Conservation (phyloP, 2,113 vertebrate genomes). For the Pongo abelii region DNA sequence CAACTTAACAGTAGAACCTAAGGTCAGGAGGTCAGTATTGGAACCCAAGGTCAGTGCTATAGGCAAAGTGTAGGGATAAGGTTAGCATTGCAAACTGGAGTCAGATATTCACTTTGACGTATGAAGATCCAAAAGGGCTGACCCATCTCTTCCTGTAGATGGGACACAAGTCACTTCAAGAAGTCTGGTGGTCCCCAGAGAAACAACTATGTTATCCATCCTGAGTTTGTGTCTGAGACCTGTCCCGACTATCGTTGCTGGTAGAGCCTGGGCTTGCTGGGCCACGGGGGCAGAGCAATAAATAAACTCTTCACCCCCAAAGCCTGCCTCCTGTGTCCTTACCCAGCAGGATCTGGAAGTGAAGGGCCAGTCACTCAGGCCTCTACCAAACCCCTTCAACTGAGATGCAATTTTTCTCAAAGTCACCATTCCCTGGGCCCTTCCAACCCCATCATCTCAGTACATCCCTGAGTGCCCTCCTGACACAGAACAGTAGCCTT, state of each 20-base stretch:
- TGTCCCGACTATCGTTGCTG: not conserved
- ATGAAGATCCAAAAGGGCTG: not conserved
- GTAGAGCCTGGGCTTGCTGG: constrained; percentile 49
- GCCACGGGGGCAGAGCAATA: constrained; percentile 40
- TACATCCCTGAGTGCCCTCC: not conserved
- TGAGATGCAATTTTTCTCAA: not conserved
- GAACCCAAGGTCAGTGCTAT: not conserved
- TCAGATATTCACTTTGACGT: not conserved
- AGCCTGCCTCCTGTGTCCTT: not conserved
- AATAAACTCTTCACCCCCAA: constrained; percentile 61
- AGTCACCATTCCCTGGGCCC: not conserved
- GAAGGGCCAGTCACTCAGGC: not conserved
- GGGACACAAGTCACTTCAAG: constrained; percentile 80
- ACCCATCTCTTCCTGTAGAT: constrained; percentile 71
- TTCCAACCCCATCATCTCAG: not conserved
- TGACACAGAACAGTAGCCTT: not conserved
- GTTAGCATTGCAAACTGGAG: not conserved
- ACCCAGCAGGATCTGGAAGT: not conserved
- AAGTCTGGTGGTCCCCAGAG: constrained; percentile 62
- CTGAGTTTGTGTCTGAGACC: constrained; percentile 75
- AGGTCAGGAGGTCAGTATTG: not conserved
- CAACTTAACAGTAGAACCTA: not conserved
- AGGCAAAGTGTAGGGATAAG: not conserved
- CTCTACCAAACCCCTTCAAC: not conserved
- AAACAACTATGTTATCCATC: constrained; percentile 77